These are phyloP conservation scores for Vicugna pacos DNA, from an alignment of 2,113 vertebrate species.

Conservation along the genomic window DNA sequence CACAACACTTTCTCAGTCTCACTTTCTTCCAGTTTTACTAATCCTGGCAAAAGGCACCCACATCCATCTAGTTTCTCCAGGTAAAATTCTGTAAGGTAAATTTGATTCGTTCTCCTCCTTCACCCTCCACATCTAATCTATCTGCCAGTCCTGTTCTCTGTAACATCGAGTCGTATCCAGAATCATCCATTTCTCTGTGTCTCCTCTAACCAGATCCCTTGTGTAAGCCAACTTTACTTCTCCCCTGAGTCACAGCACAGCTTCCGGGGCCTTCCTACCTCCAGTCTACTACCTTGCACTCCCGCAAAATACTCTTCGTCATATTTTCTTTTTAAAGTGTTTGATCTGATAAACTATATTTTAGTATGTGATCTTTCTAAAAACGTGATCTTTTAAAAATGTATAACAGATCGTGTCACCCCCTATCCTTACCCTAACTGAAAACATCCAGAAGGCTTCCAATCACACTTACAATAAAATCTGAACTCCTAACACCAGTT, in stretches of 20 bases:
- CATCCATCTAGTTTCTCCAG: background rate
- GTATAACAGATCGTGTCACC: background rate
- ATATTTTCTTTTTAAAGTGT: background rate
- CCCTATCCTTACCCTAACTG: background rate
- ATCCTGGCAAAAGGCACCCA: background rate
- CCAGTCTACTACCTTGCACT: background rate
- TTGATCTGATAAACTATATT: background rate
- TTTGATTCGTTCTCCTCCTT: background rate
- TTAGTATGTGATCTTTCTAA: background rate
- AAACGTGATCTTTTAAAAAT: background rate
- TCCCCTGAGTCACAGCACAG: background rate
- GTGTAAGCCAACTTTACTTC: background rate
- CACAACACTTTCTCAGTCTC: background rate
- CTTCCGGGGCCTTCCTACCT: background rate
- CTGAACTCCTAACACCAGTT: background rate
- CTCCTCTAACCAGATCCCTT: background rate
- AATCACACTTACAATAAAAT: background rate
- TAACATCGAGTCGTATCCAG: background rate
- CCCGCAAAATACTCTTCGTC: background rate
- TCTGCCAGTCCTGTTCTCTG: background rate
- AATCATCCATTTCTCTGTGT: background rate
- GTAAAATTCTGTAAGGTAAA: background rate
- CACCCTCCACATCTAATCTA: background rate
- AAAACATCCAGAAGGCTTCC: background rate
- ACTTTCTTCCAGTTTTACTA: background rate